phyloP scores from a whole-genome alignment of 2,113 vertebrate genomes.

The Cromileptes altivelis region DNA sequence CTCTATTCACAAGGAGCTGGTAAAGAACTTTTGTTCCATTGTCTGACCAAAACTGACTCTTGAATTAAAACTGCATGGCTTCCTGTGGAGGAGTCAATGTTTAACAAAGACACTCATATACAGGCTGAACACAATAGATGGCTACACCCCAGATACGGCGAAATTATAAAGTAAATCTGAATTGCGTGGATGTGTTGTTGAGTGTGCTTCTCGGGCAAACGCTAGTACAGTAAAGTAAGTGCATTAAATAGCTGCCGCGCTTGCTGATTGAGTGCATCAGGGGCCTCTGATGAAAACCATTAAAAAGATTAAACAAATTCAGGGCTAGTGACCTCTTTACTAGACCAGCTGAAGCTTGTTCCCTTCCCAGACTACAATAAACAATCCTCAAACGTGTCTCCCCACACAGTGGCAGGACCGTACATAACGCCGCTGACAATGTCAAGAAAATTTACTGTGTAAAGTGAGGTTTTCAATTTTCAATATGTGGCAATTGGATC shows the following conservation, averaged over 20 bases:
- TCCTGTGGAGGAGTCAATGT: constrained; percentile 73
- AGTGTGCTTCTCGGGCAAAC: constrained; percentile 26
- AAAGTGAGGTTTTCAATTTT: constrained; percentile 79
- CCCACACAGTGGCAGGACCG: constrained; percentile 43
- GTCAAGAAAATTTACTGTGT: constrained; percentile 66
- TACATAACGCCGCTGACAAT: constrained; percentile 49
- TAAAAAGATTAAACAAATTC: constrained; percentile 81
- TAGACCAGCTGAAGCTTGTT: constrained; percentile 57
- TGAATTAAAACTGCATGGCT: constrained; percentile 74
- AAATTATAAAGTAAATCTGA: constrained; percentile 44
- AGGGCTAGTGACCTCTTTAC: constrained; percentile 68
- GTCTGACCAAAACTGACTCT: constrained; percentile 60
- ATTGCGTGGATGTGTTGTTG: constrained; percentile 42
- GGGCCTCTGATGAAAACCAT: constrained; percentile 79
- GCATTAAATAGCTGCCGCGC: constrained; percentile 59
- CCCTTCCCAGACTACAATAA: constrained; percentile 55
- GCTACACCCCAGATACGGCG: constrained; percentile 17
- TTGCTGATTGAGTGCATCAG: constrained; percentile 77
- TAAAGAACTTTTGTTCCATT: constrained; percentile 81
- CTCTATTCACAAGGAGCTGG: constrained; percentile 68
- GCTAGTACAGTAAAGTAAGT: constrained; percentile 65
- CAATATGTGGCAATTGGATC: constrained; percentile 72
- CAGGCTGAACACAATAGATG: constrained; percentile 13
- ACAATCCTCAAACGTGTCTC: constrained; percentile 57
- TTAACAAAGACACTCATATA: constrained; percentile 39